Conservation (phyloP, 2,888 invertebrate species). For the Xestobium rufovillosum region DNA sequence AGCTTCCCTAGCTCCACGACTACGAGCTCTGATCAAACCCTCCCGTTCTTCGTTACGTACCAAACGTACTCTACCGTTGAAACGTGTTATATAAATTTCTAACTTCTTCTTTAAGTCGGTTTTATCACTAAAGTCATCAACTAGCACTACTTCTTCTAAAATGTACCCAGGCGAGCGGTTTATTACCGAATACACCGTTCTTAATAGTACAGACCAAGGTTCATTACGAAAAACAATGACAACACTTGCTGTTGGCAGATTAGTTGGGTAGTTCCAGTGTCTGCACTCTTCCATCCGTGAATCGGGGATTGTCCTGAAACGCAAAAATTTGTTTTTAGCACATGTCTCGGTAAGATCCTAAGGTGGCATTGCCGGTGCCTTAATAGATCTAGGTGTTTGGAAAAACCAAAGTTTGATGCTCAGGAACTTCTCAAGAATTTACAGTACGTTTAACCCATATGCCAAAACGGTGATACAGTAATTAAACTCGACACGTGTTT, state of each 20-base stretch:
- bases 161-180: conserved; percentile 75
- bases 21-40: conserved; percentile 89
- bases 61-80: conserved; percentile 82
- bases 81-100: conserved; percentile 77
- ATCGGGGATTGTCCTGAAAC: conserved; percentile 78
- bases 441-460: too few species aligned
- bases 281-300: conserved; percentile 87
- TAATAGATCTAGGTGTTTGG: too few species aligned
- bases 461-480: too few species aligned
- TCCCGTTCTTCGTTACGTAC: conserved; percentile 83
- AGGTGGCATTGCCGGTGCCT: too few species aligned
- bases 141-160: conserved; percentile 77
- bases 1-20: conserved; percentile 84
- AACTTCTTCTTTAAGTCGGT: conserved; percentile 76
- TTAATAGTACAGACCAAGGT: conserved; percentile 84
- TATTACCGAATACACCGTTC: conserved; percentile 86
- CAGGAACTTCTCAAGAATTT: too few species aligned
- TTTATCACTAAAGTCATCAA: conserved; percentile 86
- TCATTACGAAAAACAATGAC: conserved; percentile 96
- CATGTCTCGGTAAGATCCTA: too few species aligned
- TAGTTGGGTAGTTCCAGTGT: conserved; percentile 89
- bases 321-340: too few species aligned
- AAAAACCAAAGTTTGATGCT: too few species aligned
- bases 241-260: conserved; percentile 84
- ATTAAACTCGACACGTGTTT: too few species aligned